Percentiles rank a stretch among this genome's conserved stretches.
Conservation (phyloP, 1,140 invertebrate species). For the Ericerus pela region DNA sequence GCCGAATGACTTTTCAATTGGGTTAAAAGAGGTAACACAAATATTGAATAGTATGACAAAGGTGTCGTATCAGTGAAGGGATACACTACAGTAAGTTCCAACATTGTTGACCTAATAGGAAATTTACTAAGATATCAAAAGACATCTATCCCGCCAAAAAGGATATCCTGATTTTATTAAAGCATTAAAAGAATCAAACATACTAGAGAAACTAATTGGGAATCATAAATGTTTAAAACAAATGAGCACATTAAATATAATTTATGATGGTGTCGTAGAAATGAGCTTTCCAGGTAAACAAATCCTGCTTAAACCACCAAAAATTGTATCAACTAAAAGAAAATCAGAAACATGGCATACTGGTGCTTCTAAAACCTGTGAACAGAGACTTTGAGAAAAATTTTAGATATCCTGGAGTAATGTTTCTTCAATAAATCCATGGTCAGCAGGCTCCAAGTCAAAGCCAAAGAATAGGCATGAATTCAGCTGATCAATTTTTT, state of each 20-base stretch:
- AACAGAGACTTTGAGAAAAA: no score
- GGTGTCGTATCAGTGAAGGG: neutral
- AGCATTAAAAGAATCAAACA: neutral
- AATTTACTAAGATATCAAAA: neutral
- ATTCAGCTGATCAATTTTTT: no score
- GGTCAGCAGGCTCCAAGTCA: no score
- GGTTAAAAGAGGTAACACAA: neutral
- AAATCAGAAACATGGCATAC: no score
- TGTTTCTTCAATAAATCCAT: no score
- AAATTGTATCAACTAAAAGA: no score
- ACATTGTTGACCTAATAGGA: constrained; percentile 7
- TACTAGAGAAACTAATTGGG: neutral
- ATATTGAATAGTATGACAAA: neutral
- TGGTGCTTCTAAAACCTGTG: neutral
- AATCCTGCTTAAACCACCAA: no score
- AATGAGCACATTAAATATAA: neutral
- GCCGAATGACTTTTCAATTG: neutral
- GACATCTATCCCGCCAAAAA: neutral
- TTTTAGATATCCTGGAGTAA: no score
- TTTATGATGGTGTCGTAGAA: no score
- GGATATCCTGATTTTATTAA: neutral
- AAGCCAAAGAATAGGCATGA: no score
- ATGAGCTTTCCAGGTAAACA: neutral
- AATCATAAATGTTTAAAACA: neutral
- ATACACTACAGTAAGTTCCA: neutral